These are phyloP conservation scores for Loris lydekkerianus DNA, from an alignment of 2,797 vertebrate species.

Conservation along the genomic window DNA sequence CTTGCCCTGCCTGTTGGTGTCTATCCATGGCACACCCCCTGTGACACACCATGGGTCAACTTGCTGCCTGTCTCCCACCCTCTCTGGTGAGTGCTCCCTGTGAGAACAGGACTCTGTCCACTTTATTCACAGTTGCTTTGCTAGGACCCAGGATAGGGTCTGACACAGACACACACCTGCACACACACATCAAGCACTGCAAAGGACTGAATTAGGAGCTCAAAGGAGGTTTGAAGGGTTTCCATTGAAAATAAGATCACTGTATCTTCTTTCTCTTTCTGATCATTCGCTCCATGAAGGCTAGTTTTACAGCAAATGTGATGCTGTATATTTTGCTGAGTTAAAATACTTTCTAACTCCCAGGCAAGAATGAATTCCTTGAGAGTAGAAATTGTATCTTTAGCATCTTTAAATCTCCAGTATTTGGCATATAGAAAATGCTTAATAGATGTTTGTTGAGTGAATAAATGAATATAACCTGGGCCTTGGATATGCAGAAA, in stretches of 20 bases:
- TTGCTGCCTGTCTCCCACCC: background rate
- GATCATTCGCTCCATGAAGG: background rate
- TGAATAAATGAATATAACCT: background rate
- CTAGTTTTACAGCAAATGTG: background rate
- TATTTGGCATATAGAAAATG: background rate
- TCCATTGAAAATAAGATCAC: background rate
- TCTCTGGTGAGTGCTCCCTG: background rate
- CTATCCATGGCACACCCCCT: background rate
- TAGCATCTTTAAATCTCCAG: background rate
- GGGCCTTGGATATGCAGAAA: background rate
- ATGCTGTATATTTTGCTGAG: background rate
- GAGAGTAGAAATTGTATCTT: background rate
- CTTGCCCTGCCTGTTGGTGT: background rate
- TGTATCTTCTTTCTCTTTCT: background rate
- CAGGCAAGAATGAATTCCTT: background rate
- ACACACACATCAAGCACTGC: background rate
- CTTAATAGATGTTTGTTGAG: background rate
- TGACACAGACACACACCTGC: background rate
- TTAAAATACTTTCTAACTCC: background rate
- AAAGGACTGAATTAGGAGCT: background rate
- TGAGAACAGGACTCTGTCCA: background rate
- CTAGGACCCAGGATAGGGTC: background rate
- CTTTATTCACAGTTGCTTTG: background rate
- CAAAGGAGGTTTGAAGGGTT: background rate
- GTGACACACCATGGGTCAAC: accelerated